Conservation (phyloP, 2,797 vertebrate species). For the Anolis apletophallus region DNA sequence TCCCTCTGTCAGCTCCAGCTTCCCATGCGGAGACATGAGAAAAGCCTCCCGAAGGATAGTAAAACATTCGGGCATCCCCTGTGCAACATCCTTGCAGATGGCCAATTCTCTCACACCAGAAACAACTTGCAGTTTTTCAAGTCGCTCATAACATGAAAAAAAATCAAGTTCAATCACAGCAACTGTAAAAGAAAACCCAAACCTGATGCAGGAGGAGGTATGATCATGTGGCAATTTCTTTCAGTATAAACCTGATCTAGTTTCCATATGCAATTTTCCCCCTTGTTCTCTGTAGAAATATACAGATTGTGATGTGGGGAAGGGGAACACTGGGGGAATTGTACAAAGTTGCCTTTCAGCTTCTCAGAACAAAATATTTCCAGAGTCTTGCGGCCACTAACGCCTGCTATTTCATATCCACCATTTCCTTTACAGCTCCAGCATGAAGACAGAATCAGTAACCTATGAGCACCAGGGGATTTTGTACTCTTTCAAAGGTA, state of each 20-base stretch:
- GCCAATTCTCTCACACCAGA: too few relatives aligned
- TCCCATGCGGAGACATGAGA: too few relatives aligned
- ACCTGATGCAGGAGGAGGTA: not conserved
- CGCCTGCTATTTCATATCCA: constrained; percentile 24
- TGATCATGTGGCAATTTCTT: not conserved
- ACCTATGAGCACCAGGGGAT: constrained; percentile 16
- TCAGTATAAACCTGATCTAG: not conserved
- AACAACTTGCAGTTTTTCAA: too few relatives aligned
- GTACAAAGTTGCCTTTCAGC: constrained; percentile 31
- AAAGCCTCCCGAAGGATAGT: too few relatives aligned
- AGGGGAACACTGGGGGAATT: not conserved
- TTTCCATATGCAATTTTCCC: not conserved
- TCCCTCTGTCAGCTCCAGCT: too few relatives aligned
- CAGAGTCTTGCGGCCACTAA: not conserved
- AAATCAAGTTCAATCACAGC: not conserved
- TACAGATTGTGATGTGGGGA: not conserved
- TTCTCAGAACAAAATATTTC: constrained; percentile 34
- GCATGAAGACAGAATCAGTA: constrained; percentile 13
- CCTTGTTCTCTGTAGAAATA: not conserved
- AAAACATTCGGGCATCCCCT: too few relatives aligned
- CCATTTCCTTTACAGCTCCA: constrained; percentile 32
- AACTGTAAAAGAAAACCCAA: not conserved
- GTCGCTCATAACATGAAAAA: too few relatives aligned
- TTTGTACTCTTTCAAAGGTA: constrained; percentile 35
- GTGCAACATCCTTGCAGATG: too few relatives aligned